Percentiles rank a stretch among this genome's conserved stretches.
Evolutionary conservation across 2,113 vertebrate species (phyloP).

Genomic region (Xiphias gladius): DNA sequence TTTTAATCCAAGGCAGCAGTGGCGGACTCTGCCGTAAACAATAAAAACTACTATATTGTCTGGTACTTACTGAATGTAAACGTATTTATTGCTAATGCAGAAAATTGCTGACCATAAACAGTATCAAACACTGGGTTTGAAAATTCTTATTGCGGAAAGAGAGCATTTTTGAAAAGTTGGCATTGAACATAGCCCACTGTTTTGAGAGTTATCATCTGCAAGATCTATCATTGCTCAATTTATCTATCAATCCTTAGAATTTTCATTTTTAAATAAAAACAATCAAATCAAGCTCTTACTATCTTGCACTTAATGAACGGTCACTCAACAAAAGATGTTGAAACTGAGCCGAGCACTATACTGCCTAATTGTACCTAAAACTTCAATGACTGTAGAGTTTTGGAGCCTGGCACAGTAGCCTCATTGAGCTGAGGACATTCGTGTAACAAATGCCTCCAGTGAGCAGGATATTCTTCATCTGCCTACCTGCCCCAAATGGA

Average conservation of each 20-base stretch:
- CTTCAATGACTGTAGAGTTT: conserved; percentile 6
- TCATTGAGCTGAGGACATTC: conserved; percentile 55
- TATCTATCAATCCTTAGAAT: not conserved
- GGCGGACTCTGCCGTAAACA: too few species aligned
- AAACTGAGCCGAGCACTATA: conserved; percentile 4
- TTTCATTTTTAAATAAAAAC: not conserved
- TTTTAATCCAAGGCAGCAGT: not conserved
- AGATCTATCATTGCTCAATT: not conserved
- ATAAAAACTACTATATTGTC: not conserved
- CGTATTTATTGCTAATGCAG: not conserved
- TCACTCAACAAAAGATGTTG: not conserved
- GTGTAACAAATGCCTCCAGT: conserved; percentile 64
- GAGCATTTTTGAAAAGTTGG: too few species aligned
- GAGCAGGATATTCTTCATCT: conserved; percentile 72
- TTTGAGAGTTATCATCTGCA: not conserved
- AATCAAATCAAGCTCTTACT: conserved; percentile 10
- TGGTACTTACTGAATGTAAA: not conserved
- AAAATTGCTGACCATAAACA: not conserved
- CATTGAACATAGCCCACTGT: not conserved
- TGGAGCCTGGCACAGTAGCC: conserved; percentile 52
- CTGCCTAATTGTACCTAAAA: conserved; percentile 30
- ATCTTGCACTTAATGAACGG: not conserved
- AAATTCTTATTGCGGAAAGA: too few species aligned
- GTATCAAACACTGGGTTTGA: too few species aligned
- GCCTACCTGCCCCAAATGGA: conserved; percentile 54